Evolutionary conservation across 2,113 vertebrate species (phyloP).

Genomic region (Sapayoa aenigma): DNA sequence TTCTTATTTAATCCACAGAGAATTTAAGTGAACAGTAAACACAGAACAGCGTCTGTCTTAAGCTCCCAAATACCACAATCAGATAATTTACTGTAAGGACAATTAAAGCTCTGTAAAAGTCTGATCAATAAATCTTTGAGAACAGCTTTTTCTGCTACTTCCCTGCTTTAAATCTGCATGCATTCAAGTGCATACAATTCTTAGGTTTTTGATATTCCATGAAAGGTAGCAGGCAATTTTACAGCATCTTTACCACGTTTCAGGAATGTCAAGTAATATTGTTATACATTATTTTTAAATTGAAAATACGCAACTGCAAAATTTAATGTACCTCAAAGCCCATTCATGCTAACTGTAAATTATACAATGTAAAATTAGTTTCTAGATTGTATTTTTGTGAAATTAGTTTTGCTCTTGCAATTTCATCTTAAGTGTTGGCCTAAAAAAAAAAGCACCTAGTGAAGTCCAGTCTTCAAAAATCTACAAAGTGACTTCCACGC

Average conservation of each 20-base stretch:
- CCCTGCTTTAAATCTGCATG: background rate
- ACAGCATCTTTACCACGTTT: background rate
- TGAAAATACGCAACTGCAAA: background rate
- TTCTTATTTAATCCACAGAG: constrained; percentile 1
- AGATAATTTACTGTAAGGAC: background rate
- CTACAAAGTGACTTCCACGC: background rate
- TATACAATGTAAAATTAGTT: background rate
- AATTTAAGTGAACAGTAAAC: background rate
- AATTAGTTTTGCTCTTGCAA: background rate
- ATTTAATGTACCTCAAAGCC: background rate
- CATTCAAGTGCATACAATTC: background rate
- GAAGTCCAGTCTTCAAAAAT: background rate
- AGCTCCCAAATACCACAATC: background rate
- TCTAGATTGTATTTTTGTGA: background rate
- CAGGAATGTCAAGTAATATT: constrained; percentile 34
- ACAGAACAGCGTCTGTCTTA: background rate
- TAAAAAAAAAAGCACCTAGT: background rate
- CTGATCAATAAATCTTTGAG: background rate
- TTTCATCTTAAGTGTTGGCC: background rate
- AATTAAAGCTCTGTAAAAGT: constrained; percentile 19
- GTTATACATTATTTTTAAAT: background rate
- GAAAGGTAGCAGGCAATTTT: background rate
- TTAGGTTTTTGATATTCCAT: background rate
- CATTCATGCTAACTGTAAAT: background rate
- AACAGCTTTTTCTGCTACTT: background rate